These are phyloP conservation scores for Hippocampus comes DNA, from an alignment of 2,113 vertebrate genomes.

Conservation along the genomic window DNA sequence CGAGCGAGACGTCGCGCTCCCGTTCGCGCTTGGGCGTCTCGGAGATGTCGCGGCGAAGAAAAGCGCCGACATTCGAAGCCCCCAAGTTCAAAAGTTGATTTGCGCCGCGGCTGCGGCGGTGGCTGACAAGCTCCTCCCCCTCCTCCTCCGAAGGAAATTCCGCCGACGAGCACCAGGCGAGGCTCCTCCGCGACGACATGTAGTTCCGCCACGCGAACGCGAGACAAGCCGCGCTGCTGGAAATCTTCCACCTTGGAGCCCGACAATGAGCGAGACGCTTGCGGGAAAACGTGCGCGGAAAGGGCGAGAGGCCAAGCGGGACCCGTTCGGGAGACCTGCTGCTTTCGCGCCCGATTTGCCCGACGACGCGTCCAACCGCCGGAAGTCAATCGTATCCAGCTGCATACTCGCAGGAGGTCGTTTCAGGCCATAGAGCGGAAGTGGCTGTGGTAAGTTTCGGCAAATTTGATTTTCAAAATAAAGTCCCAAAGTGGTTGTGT, in stretches of 20 bases:
- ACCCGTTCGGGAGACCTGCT: conserved; percentile 12
- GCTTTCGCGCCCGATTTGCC: conserved; percentile 40
- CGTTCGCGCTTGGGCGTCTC: not conserved
- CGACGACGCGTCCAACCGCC: no score
- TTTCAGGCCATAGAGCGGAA: no score
- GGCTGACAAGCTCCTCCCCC: conserved; percentile 32
- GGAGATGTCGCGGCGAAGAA: not conserved
- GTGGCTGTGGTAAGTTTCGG: no score
- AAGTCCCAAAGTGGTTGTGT: no score
- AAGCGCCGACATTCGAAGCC: not conserved
- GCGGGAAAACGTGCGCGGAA: conserved; percentile 1
- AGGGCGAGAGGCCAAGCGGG: not conserved
- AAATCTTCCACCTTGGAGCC: accelerated
- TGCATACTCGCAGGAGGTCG: no score
- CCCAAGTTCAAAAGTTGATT: conserved; percentile 47
- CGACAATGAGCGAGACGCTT: not conserved
- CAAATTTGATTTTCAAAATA: no score
- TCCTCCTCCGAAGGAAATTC: not conserved
- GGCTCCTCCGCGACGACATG: conserved; percentile 35
- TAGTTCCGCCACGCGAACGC: conserved; percentile 24
- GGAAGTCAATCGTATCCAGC: no score
- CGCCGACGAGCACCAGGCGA: not conserved
- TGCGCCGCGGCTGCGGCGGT: no score
- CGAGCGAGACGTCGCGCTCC: no score
- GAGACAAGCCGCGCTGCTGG: accelerated